phyloP scores from a whole-genome alignment of 2,797 vertebrate genomes.

The Crax fasciolata region DNA sequence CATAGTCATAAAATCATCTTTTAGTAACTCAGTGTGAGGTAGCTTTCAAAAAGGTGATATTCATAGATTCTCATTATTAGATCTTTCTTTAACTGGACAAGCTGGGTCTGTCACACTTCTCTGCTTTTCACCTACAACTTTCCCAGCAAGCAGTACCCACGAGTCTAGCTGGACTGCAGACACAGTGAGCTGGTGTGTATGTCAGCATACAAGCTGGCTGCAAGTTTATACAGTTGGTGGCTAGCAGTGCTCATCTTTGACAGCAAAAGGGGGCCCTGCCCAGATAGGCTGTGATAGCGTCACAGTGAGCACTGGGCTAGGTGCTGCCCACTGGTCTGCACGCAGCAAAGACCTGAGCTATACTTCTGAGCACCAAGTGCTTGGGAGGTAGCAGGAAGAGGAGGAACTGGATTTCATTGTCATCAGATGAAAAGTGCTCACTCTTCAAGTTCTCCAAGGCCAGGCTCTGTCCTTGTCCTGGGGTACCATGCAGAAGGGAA shows the following conservation, averaged over 20 bases:
- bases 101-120: not conserved
- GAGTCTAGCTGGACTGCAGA: not conserved
- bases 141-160: fast-evolving
- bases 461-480: not conserved
- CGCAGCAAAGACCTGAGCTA: fast-evolving
- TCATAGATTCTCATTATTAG: not conserved
- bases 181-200: fast-evolving
- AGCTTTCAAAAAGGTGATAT: not conserved
- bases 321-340: not conserved
- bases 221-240: fast-evolving
- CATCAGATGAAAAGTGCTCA: not conserved
- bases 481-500: not conserved
- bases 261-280: not conserved
- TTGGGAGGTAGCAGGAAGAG: not conserved
- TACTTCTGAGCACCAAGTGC: not conserved
- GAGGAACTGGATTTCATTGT: not conserved
- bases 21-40: not conserved
- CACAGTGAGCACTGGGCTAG: fast-evolving
- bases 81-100: not conserved
- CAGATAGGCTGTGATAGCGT: not conserved
- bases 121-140: not conserved
- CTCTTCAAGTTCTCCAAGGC: not conserved
- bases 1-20: not conserved
- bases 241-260: not conserved
- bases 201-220: not conserved